phyloP scores from a whole-genome alignment of 2,113 vertebrate species.

The Xiphophorus maculatus region DNA sequence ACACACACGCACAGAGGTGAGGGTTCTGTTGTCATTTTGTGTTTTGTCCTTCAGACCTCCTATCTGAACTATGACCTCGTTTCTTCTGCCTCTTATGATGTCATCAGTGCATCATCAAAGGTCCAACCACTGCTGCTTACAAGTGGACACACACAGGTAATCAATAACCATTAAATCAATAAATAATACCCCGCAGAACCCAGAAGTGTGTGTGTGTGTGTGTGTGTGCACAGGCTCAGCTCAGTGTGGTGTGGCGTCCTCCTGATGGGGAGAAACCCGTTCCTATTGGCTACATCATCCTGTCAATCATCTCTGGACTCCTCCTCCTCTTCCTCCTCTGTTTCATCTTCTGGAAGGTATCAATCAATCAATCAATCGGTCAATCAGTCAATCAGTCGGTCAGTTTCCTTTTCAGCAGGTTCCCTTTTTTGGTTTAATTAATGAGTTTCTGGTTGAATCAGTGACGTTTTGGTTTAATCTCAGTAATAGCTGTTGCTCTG shows the following conservation, averaged over 20 bases:
- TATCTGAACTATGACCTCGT: not conserved
- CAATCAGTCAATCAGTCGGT: too few relatives aligned
- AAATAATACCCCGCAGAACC: not conserved
- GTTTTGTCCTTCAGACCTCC: too few relatives aligned
- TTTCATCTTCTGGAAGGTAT: conserved; percentile 50
- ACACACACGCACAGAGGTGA: not conserved
- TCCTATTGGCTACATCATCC: conserved; percentile 37
- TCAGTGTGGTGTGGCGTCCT: conserved; percentile 24
- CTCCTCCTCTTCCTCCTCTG: conserved; percentile 27
- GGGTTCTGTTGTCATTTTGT: not conserved
- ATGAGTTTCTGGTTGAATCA: too few relatives aligned
- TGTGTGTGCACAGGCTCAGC: conserved; percentile 16
- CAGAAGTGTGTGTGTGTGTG: not conserved
- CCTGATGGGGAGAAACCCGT: conserved; percentile 18
- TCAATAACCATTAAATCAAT: not conserved
- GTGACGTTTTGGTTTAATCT: too few relatives aligned
- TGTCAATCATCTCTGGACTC: conserved; percentile 36
- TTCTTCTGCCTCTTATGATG: conserved; percentile 25
- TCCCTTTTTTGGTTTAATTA: too few relatives aligned
- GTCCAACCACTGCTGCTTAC: not conserved
- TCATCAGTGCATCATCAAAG: conserved; percentile 27
- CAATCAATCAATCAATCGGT: not conserved
- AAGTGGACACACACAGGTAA: conserved; percentile 27
- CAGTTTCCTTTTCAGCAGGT: too few relatives aligned
- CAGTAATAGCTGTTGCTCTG: too few relatives aligned